phyloP scores from a whole-genome alignment of 1,140 invertebrate genomes.

The Hypsibius dujardini region DNA sequence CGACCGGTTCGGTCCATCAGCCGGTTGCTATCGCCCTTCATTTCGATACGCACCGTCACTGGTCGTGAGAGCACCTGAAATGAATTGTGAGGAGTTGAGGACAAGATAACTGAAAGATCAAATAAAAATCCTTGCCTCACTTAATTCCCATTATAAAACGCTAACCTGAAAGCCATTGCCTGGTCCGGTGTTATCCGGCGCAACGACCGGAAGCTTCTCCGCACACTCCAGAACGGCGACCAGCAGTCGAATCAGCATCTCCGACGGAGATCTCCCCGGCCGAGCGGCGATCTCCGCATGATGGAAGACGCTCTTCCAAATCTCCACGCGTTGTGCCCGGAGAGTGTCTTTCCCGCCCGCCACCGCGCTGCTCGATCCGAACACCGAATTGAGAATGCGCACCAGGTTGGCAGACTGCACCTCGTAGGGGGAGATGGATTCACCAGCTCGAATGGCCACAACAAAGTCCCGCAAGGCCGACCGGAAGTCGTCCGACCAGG shows the following conservation, averaged over 20 bases:
- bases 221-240: slow-evolving; percentile 82
- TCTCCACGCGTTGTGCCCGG: slow-evolving; percentile 18
- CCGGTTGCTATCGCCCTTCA: slow-evolving; percentile 57
- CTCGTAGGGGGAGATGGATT: slow-evolving; percentile 84
- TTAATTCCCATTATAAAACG: slow-evolving; percentile 21
- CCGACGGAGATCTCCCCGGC: slow-evolving; percentile 37
- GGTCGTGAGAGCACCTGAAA: slow-evolving; percentile 51
- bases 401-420: slow-evolving; percentile 83
- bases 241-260: slow-evolving; percentile 65
- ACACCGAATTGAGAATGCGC: slow-evolving; percentile 60
- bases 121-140: too few species aligned
- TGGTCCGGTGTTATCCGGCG: slow-evolving; percentile 76
- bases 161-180: slow-evolving; percentile 69
- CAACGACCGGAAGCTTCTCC: slow-evolving; percentile 77
- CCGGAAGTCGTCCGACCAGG: neutral
- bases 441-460: slow-evolving; percentile 65
- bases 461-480: neutral
- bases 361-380: slow-evolving; percentile 36
- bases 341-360: slow-evolving; percentile 25
- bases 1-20: slow-evolving; percentile 71
- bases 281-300: slow-evolving; percentile 22
- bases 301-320: neutral
- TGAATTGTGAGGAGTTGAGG: too few species aligned
- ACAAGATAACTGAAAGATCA: too few species aligned
- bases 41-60: slow-evolving; percentile 69